Evolutionary conservation across 2,888 invertebrate genomes (phyloP).

Genomic region (Cryptops parisi): DNA sequence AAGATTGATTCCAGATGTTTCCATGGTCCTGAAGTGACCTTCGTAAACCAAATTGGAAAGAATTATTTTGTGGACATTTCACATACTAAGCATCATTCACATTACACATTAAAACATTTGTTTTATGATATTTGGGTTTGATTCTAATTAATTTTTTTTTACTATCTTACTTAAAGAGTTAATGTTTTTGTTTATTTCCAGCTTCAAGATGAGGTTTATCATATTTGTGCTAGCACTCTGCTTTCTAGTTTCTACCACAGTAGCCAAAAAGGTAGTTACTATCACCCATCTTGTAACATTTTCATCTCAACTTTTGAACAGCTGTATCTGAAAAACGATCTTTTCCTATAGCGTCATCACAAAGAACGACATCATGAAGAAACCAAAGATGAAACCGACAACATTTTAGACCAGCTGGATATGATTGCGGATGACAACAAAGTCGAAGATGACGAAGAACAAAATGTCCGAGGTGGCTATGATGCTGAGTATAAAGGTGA

Average conservation of each 20-base stretch:
- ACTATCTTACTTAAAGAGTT: too few relatives aligned
- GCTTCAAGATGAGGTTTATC: neutral
- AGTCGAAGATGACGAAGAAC: slow-evolving; percentile 10
- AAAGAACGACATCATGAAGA: slow-evolving; percentile 11
- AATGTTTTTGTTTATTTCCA: too few relatives aligned
- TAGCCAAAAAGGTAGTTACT: neutral
- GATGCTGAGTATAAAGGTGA: slow-evolving; percentile 2
- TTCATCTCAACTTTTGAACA: neutral
- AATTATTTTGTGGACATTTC: too few relatives aligned
- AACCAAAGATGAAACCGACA: neutral
- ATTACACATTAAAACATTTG: too few relatives aligned
- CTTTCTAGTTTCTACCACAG: neutral
- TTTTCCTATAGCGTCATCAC: slow-evolving; percentile 4
- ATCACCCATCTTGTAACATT: neutral
- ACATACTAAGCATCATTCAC: too few relatives aligned
- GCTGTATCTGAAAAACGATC: neutral
- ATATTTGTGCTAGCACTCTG: neutral
- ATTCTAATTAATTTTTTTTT: too few relatives aligned
- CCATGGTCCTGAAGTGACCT: too few relatives aligned
- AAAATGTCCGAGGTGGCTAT: slow-evolving; percentile 6
- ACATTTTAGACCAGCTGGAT: slow-evolving; percentile 15
- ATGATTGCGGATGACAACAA: slow-evolving; percentile 14
- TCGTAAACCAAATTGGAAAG: too few relatives aligned
- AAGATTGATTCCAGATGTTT: too few relatives aligned
- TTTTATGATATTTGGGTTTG: too few relatives aligned